Percentiles rank a stretch among this genome's conserved stretches.
phyloP scores from a whole-genome alignment of 2,113 vertebrate genomes.

The Zingel zingel region DNA sequence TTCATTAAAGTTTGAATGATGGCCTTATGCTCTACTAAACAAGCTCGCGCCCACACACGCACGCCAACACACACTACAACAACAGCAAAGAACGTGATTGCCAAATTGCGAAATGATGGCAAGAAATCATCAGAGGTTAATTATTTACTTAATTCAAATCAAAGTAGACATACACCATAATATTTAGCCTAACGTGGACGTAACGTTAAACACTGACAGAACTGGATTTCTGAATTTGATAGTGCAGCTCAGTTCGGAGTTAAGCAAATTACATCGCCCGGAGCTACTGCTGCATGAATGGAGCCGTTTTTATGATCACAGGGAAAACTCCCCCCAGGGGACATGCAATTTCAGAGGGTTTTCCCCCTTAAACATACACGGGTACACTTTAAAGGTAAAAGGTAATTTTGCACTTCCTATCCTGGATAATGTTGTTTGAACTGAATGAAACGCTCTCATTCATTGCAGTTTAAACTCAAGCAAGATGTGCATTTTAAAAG shows the following conservation, averaged over 20 bases:
- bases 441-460: constrained; percentile 86
- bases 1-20: not conserved
- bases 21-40: not conserved
- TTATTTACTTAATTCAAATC: constrained; percentile 35
- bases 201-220: constrained; percentile 81
- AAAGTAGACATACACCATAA: constrained; percentile 2
- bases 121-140: constrained; percentile 16
- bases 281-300: constrained; percentile 91
- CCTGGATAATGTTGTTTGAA: constrained; percentile 87
- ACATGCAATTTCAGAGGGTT: constrained; percentile 86
- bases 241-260: constrained; percentile 90
- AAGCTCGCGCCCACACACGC: not conserved
- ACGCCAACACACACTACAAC: not conserved
- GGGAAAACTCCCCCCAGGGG: constrained; percentile 86
- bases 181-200: not conserved
- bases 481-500: constrained; percentile 56
- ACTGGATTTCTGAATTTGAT: constrained; percentile 83
- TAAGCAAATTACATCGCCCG: constrained; percentile 90
- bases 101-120: constrained; percentile 24
- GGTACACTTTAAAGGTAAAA: constrained; percentile 91
- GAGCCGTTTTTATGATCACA: constrained; percentile 89
- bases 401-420: constrained; percentile 93
- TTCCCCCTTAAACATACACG: constrained; percentile 87
- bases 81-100: constrained; percentile 35
- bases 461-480: constrained; percentile 72